A percentile compares a stretch with the other conserved stretches of the same genome.
phyloP scores from a whole-genome alignment of 2,797 vertebrate genomes.

The Neostethus bicornis region DNA sequence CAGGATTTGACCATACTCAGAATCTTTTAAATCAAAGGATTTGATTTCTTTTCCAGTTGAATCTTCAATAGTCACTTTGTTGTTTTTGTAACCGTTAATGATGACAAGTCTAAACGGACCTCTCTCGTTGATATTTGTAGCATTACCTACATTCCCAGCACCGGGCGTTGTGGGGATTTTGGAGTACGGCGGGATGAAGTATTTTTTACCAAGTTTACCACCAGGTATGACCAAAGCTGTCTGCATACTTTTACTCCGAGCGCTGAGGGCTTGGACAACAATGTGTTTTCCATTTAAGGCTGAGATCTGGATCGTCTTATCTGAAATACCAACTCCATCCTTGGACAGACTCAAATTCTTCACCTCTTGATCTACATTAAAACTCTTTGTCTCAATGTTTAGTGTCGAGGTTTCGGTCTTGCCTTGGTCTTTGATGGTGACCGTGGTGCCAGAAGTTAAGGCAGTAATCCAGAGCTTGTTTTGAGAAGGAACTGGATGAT shows the following conservation, averaged over 20 bases:
- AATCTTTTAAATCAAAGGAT: too few relatives aligned
- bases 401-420: rapidly evolving
- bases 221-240: constrained; percentile 50
- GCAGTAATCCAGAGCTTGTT: constrained; percentile 52
- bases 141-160: rapidly evolving
- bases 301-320: constrained; percentile 25
- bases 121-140: not conserved
- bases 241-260: constrained; percentile 52
- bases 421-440: rapidly evolving
- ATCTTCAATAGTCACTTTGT: constrained; percentile 21
- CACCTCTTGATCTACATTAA: constrained; percentile 10
- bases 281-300: constrained; percentile 39
- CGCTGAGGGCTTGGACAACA: constrained; percentile 40
- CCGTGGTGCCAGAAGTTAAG: rapidly evolving
- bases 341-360: rapidly evolving
- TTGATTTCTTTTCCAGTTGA: rapidly evolving
- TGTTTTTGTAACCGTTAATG: constrained; percentile 23
- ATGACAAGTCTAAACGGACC: constrained; percentile 66
- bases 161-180: not conserved
- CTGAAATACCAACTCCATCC: not conserved
- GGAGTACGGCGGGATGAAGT: constrained; percentile 55
- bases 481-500: rapidly evolving
- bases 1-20: constrained; percentile 47
- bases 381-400: rapidly evolving
- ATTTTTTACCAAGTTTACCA: constrained; percentile 37